Conservation (phyloP, 2,113 vertebrate species). For the Cercopithecus mona region DNA sequence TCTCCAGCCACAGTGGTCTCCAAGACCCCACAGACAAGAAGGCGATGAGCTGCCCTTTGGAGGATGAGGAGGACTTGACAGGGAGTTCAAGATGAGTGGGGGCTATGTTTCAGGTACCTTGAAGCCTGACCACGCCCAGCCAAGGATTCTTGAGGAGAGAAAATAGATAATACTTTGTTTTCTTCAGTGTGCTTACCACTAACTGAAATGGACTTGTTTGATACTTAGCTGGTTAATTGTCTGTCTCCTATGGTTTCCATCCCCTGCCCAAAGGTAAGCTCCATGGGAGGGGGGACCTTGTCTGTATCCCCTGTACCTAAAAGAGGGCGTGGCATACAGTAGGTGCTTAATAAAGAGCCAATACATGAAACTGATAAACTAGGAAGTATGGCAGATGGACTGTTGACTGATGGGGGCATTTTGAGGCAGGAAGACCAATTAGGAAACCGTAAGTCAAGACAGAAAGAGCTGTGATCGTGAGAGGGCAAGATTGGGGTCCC, state of each 20-base stretch:
- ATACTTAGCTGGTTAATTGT: not conserved
- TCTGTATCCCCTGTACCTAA: not conserved
- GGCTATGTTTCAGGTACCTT: not conserved
- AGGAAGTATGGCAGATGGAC: not conserved
- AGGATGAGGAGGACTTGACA: not conserved
- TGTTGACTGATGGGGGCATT: not conserved
- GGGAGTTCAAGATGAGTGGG: not conserved
- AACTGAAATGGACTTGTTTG: not conserved
- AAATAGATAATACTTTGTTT: not conserved
- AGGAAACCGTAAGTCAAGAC: not conserved
- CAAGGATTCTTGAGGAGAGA: not conserved
- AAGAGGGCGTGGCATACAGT: not conserved
- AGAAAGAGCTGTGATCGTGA: not conserved
- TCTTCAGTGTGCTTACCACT: not conserved
- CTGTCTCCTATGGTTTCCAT: not conserved
- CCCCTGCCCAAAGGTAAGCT: not conserved
- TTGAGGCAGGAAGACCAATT: not conserved
- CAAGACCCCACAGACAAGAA: not conserved
- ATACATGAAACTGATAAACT: not conserved
- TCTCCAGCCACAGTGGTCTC: not conserved
- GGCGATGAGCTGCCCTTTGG: not conserved
- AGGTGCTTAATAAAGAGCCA: not conserved
- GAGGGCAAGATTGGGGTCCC: not conserved
- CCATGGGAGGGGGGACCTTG: not conserved
- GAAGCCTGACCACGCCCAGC: not conserved